Conservation (phyloP, 2,888 invertebrate species). For the Mesorhabditis spiculigera region DNA sequence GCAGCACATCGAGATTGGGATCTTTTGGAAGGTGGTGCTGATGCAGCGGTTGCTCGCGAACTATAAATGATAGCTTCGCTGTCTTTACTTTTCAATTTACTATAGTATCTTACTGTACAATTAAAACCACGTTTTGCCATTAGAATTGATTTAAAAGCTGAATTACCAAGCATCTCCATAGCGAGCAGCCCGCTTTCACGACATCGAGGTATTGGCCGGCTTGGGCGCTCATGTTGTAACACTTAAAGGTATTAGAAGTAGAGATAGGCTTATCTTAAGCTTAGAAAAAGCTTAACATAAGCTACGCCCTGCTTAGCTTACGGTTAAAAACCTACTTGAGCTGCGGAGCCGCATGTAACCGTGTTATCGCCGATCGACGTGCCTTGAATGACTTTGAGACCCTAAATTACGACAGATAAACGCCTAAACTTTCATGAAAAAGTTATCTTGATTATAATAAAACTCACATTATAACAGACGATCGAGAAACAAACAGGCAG, state of each 20-base stretch:
- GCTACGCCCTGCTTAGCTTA: too few species aligned
- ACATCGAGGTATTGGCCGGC: conserved; percentile 38
- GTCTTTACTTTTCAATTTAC: background rate
- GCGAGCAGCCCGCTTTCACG: conserved; percentile 51
- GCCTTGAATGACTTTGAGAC: too few species aligned
- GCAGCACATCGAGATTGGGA: conserved; percentile 50
- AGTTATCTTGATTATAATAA: too few species aligned
- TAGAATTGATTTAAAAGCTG: background rate
- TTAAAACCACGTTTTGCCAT: background rate
- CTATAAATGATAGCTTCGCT: conserved; percentile 19
- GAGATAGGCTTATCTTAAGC: too few species aligned
- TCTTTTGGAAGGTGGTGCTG: conserved; percentile 45
- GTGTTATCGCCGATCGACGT: too few species aligned
- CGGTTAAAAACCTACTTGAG: too few species aligned
- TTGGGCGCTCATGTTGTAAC: conserved; percentile 42
- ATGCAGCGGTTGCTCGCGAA: conserved; percentile 48
- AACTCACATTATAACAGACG: too few species aligned
- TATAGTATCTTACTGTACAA: background rate
- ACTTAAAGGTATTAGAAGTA: conserved; percentile 8
- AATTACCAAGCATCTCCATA: conserved; percentile 45
- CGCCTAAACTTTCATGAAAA: too few species aligned
- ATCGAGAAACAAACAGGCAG: too few species aligned
- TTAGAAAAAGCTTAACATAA: too few species aligned
- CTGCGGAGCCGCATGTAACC: too few species aligned
- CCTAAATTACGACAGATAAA: too few species aligned